Percentiles rank a stretch among this genome's conserved stretches.
These are phyloP conservation scores for Hyles lineata DNA, from an alignment of 2,888 invertebrate species.

Conservation along the genomic window DNA sequence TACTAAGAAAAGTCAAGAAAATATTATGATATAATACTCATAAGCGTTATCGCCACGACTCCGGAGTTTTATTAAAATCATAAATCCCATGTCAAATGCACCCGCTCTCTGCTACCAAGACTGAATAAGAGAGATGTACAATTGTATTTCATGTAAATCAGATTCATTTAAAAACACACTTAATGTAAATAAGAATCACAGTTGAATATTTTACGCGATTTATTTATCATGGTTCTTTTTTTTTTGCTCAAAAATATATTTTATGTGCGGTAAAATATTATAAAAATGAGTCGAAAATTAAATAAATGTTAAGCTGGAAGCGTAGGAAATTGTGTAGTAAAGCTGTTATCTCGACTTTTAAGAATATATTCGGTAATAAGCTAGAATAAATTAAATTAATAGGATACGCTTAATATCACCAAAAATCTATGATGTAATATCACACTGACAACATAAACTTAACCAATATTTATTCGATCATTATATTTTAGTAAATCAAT, in stretches of 20 bases:
- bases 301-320: not conserved
- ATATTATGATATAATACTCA: constrained; percentile 67
- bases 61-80: constrained; percentile 82
- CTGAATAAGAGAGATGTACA: constrained; percentile 73
- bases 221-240: not conserved
- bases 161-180: constrained; percentile 55
- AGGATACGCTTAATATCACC: too few relatives aligned
- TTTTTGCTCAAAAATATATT: not conserved
- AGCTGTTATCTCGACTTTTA: not conserved
- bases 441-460: too few relatives aligned
- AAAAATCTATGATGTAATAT: too few relatives aligned
- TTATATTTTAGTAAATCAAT: too few relatives aligned
- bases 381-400: too few relatives aligned
- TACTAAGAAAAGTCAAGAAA: constrained; percentile 53
- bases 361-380: not conserved
- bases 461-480: too few relatives aligned
- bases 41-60: constrained; percentile 67
- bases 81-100: constrained; percentile 83
- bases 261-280: not conserved
- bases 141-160: constrained; percentile 74
- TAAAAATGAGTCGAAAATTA: not conserved
- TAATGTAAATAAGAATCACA: constrained; percentile 52
- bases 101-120: constrained; percentile 65
- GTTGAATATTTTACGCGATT: constrained; percentile 29
- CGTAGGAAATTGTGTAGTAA: not conserved